Percentiles rank a stretch among this genome's conserved stretches.
phyloP scores from a whole-genome alignment of 2,113 vertebrate species.

The Indicator indicator region DNA sequence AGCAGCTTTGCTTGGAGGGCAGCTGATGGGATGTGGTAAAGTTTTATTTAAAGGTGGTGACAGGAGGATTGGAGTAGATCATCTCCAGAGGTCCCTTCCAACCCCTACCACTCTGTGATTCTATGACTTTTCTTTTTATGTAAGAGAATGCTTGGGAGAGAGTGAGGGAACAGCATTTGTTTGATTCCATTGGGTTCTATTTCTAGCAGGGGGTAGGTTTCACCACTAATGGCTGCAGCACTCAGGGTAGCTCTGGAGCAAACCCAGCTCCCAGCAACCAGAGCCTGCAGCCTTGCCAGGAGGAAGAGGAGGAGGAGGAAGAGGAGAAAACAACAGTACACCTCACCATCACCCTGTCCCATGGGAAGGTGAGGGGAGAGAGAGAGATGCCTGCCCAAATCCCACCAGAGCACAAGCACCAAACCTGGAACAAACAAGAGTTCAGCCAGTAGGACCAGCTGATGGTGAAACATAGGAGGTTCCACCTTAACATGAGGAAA shows the following conservation, averaged over 20 bases:
- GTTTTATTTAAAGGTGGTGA: neutral
- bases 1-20: neutral
- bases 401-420: neutral
- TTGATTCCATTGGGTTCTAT: neutral
- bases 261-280: neutral
- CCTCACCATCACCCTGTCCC: neutral
- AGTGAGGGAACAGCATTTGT: neutral
- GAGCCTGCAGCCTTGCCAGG: neutral
- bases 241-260: neutral
- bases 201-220: neutral
- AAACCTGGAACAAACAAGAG: rapidly evolving
- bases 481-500: too few species aligned
- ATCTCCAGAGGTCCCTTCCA: too few species aligned
- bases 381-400: neutral
- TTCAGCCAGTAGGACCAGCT: neutral
- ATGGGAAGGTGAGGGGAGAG: neutral
- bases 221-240: neutral
- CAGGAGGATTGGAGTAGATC: too few species aligned
- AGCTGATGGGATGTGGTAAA: neutral
- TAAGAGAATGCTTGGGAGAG: neutral
- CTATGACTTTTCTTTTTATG: neutral
- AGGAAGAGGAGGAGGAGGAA: neutral
- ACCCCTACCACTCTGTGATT: too few species aligned
- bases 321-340: neutral
- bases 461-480: too few species aligned